phyloP scores from a whole-genome alignment of 2,888 invertebrate species.

The Caenorhabditis plicata region DNA sequence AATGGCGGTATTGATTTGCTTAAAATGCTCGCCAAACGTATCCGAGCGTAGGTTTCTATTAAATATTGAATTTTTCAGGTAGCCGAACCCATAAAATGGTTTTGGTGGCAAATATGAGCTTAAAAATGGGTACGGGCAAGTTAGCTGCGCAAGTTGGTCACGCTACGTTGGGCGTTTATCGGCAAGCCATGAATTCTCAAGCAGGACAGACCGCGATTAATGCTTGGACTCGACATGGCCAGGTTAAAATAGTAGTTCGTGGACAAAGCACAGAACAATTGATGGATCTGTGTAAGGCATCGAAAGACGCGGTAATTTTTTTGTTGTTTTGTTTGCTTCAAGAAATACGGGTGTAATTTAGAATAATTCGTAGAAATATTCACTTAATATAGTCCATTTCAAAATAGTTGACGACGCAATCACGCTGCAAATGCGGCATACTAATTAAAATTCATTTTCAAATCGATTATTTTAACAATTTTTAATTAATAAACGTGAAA shows the following conservation, averaged over 20 bases:
- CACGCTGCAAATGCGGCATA: too few species aligned
- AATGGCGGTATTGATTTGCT: slow-evolving; percentile 1
- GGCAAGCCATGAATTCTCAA: slow-evolving; percentile 53
- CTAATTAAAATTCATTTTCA: too few species aligned
- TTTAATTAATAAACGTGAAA: too few species aligned
- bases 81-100: slow-evolving; percentile 72
- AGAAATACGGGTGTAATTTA: neutral
- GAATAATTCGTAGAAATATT: too few species aligned
- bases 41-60: neutral
- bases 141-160: slow-evolving; percentile 72
- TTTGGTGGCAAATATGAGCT: slow-evolving; percentile 72
- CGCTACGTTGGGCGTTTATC: slow-evolving; percentile 72
- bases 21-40: slow-evolving; percentile 4
- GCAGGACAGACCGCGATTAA: slow-evolving; percentile 30
- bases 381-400: too few species aligned
- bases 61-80: slow-evolving; percentile 14
- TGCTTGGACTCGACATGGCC: slow-evolving; percentile 35
- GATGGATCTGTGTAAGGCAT: slow-evolving; percentile 67
- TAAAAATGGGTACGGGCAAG: slow-evolving; percentile 74
- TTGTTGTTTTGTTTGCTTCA: neutral
- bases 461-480: too few species aligned
- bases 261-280: slow-evolving; percentile 69
- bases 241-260: slow-evolving; percentile 59
- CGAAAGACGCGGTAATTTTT: slow-evolving; percentile 55
- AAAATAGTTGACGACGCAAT: too few species aligned